Evolutionary conservation across 2,888 invertebrate genomes (phyloP), one percentile per base, ranked within the genome.

Genomic region (Ethmia dodecea): DNA sequence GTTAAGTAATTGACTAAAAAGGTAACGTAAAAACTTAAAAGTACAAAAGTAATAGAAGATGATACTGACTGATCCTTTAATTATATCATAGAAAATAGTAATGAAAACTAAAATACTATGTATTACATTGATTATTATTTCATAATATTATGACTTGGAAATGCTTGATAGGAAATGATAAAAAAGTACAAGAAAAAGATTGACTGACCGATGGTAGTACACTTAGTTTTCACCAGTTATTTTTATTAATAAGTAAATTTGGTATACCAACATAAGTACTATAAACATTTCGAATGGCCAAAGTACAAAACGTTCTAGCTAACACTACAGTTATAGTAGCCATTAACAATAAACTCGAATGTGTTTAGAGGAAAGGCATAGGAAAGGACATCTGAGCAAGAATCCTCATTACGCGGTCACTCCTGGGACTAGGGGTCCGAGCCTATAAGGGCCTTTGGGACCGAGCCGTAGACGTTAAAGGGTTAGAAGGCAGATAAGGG

Each of bases 321-420:
- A 26, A 11, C 11, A 10, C 3, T 3, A n/a, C 11, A 3, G 6
- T 2, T 11, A 26, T 11, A 26, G 26, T 5, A 26, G 26, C 11
- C 0, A 18, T 5, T 26, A 26, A 22, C 11, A 31, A 31, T 13
- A 10, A 25, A 25, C 20, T 16, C 6, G 11, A 12, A 3, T 12
- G 12, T 11, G 61, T 63, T 61, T 54, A 47, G 45, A 59, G 52
- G 58, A 46, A 50, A 55, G 50, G 48, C 45, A 46, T 30, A 27
- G 20, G 6, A 18, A 35, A 34, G 11, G 28, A 15, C 10, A 11
- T 47, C 47, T 49, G 52, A 40, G 53, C 49, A 60, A 59, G 69
- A 62, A 67, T 66, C 65, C 67, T 61, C 67, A 68, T 69, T 70
- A 68, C 55, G 52, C 38, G 60, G 57, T 55, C 46, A 28, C 44